Conservation (phyloP, 2,888 invertebrate genomes). For the Hololepta plana region DNA sequence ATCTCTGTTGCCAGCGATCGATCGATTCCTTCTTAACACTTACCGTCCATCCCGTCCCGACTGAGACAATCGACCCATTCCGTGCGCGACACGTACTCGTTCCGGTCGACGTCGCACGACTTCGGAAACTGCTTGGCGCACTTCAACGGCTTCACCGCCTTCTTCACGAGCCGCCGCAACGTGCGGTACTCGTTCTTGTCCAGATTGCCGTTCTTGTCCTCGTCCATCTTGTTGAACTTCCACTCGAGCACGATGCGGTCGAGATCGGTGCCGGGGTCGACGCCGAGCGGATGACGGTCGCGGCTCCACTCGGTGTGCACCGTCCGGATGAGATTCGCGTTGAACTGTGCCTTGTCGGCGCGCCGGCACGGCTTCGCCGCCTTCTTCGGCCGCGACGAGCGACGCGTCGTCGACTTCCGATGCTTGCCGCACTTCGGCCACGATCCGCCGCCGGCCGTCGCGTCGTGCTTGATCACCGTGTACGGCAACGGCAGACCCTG, state of each 20-base stretch:
- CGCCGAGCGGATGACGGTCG: constrained; percentile 19
- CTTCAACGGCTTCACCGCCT: constrained; percentile 73
- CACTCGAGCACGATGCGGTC: constrained; percentile 55
- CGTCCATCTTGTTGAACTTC: constrained; percentile 78
- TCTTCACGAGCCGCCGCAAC: constrained; percentile 64
- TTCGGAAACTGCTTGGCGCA: constrained; percentile 81
- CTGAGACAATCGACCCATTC: constrained; percentile 84
- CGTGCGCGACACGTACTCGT: constrained; percentile 54
- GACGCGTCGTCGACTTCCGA: constrained; percentile 26
- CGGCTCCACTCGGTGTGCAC: constrained; percentile 63
- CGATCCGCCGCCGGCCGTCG: constrained; percentile 15
- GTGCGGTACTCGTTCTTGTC: constrained; percentile 70
- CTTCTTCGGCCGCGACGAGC: constrained; percentile 33
- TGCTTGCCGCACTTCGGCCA: constrained; percentile 45
- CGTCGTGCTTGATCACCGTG: constrained; percentile 42
- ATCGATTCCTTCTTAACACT: constrained; percentile 30
- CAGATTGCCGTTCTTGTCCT: constrained; percentile 56
- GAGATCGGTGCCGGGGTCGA: constrained; percentile 14
- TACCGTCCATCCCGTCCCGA: constrained; percentile 65
- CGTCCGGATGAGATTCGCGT: constrained; percentile 65
- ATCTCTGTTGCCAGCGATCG: too few species aligned
- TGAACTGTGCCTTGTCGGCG: constrained; percentile 61
- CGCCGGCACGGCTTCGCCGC: constrained; percentile 40
- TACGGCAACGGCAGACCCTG: constrained; percentile 68
- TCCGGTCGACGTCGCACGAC: constrained; percentile 70